Evolutionary conservation across 2,113 vertebrate species (phyloP), one percentile per base, ranked within the genome.

Genomic region (Fukomys damarensis): DNA sequence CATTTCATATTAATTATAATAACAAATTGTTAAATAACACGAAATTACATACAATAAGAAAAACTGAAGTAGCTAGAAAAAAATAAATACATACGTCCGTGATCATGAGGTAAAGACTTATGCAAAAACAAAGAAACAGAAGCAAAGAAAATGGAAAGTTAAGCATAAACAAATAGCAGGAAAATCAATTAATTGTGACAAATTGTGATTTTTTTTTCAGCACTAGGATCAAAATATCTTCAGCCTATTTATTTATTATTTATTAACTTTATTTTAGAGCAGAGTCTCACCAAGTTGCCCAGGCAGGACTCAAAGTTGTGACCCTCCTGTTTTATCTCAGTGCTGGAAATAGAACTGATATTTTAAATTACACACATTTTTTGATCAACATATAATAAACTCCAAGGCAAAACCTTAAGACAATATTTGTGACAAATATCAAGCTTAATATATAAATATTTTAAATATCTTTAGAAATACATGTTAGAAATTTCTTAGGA

Each of bases 1-100:
- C 5, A 91, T 43, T 96, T 52, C 89, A 46, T 94, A 59, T 38
- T 83, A 86, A 68, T 88, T 89, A 28, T 70, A 92, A 52, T 35
- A 49, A 74, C 38, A 58, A 89, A 58, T 82, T 86, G 28, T 70
- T 92, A 93, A 38, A 88, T 68, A 89, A 79, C 63, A 86, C 72
- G 58, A 92, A 79, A 65, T 86, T 89, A 83, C 76, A 38, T 32
- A 49, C 13, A 54, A 82, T 74, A 90, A 63, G n/a, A 46, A 1
- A 61, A 84, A 94, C 6, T 49, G n/a, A 43, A 49, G 84, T 77
- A 3, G 1, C 5, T 38, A 90, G 8, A 58, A 0, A 70, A 84
- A 93, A 58, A 16, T 54, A 72, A 70, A 6, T 35, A 68, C 1
- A 16, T 38, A 81, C 0, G 26, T 65, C 26, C 46, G 6, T 61